phyloP scores from a whole-genome alignment of 2,888 invertebrate species.

The Argyresthia goedartella region DNA sequence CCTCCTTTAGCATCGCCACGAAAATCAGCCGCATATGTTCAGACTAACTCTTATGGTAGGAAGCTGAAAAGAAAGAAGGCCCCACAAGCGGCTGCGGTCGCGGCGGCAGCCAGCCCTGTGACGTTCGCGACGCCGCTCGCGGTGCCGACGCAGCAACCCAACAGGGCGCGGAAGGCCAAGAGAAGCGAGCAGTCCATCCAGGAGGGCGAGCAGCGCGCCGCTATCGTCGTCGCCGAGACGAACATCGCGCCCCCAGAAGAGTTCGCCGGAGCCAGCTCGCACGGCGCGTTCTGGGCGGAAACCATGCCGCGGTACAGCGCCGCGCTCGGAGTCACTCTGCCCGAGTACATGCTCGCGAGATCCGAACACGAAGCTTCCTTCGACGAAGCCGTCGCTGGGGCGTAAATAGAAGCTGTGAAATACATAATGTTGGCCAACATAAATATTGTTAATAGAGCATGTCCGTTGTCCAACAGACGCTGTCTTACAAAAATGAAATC shows the following conservation, averaged over 20 bases:
- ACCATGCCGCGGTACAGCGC: slow-evolving; percentile 76
- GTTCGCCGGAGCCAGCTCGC: slow-evolving; percentile 66
- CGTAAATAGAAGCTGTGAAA: slow-evolving; percentile 31
- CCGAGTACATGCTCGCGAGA: slow-evolving; percentile 76
- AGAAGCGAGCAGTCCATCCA: slow-evolving; percentile 43
- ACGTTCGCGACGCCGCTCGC: slow-evolving; percentile 19
- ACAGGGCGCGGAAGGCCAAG: slow-evolving; percentile 27
- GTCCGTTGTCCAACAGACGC: slow-evolving; percentile 40
- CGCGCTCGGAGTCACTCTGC: slow-evolving; percentile 73
- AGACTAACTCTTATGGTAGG: slow-evolving; percentile 45
- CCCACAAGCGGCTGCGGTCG: slow-evolving; percentile 24
- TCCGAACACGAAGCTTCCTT: slow-evolving; percentile 78
- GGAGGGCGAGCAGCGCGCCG: slow-evolving; percentile 36
- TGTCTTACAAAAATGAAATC: slow-evolving; percentile 33
- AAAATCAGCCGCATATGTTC: slow-evolving; percentile 51
- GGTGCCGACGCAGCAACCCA: slow-evolving; percentile 12
- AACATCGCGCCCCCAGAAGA: slow-evolving; percentile 60
- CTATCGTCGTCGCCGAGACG: slow-evolving; percentile 40
- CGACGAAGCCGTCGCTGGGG: slow-evolving; percentile 67
- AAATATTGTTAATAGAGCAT: slow-evolving; percentile 54
- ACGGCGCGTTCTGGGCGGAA: slow-evolving; percentile 76
- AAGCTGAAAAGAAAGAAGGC: slow-evolving; percentile 57
- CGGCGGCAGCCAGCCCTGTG: slow-evolving; percentile 32
- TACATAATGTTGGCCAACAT: slow-evolving; percentile 35
- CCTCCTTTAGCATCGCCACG: slow-evolving; percentile 23